Evolutionary conservation across 1,140 invertebrate species (phyloP).

Genomic region (Drosophila novamexicana): DNA sequence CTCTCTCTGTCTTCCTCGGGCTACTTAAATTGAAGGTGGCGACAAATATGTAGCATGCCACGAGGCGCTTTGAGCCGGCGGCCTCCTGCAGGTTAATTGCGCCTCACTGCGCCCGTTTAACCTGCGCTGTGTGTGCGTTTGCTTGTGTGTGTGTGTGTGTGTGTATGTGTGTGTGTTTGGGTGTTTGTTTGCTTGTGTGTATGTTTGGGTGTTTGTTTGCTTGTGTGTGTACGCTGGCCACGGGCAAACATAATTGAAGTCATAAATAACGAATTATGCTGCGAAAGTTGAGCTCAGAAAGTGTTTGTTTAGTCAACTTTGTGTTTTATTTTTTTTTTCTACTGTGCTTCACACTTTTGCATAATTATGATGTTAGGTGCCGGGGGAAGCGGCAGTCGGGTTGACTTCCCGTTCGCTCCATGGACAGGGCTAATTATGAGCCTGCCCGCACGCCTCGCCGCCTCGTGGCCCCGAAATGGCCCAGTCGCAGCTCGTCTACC

Average conservation of each 20-base stretch:
- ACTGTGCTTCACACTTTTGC: slow-evolving; percentile 65
- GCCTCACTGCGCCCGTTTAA: slow-evolving; percentile 71
- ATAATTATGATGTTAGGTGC: slow-evolving; percentile 64
- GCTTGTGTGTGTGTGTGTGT: not conserved
- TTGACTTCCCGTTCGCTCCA: slow-evolving; percentile 53
- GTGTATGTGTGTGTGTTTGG: too few species aligned
- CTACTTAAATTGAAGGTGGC: slow-evolving; percentile 51
- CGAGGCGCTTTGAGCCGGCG: slow-evolving; percentile 35
- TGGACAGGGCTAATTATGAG: slow-evolving; percentile 69
- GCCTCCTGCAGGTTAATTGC: slow-evolving; percentile 59
- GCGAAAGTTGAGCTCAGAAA: slow-evolving; percentile 67
- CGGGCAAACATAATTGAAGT: slow-evolving; percentile 80
- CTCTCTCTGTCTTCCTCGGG: not conserved
- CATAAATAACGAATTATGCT: slow-evolving; percentile 83
- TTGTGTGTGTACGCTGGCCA: slow-evolving; percentile 40
- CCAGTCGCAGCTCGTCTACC: not conserved
- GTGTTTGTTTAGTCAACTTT: slow-evolving; percentile 68
- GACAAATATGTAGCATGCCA: slow-evolving; percentile 66
- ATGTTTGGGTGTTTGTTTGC: slow-evolving; percentile 12
- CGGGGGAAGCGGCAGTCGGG: slow-evolving; percentile 3
- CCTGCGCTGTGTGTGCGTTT: slow-evolving; percentile 44
- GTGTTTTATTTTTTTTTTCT: slow-evolving; percentile 33
- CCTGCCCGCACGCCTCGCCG: slow-evolving; percentile 17
- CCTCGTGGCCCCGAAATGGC: not conserved
- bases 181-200: slow-evolving; percentile 5